Base-by-base conservation (phyloP, 2,888 invertebrate genomes). In the Scotopteryx bipunctaria region DNA sequence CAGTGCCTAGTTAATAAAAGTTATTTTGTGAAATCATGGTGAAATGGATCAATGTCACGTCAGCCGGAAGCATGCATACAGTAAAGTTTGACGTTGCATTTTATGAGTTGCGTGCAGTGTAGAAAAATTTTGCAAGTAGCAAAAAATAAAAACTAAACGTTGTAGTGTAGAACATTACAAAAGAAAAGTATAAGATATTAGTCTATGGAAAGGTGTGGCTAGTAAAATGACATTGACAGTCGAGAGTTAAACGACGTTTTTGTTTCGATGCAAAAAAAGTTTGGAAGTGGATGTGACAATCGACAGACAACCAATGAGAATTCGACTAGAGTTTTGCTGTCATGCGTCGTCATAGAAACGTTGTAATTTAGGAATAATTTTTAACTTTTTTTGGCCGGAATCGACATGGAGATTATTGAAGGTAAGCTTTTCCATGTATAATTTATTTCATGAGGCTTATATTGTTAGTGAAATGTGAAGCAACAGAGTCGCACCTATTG, bases 271-370 rank as follows among this genome's bases (percentile, higher is more conserved):
- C 0, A 25, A 9, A 19, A 19, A 19, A 1, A 19, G 6, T 2
- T n/a, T n/a, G n/a, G 6, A 19, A 19, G 5, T 19, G 19, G 19
- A 19, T 19, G 4, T 6, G 6, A 19, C n/a, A n/a, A n/a, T n/a
- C n/a, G n/a, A n/a, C 31, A 46, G n/a, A 42, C 41, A 59, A 27
- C 66, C 80, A 81, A 80, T 81, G 67, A 56, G 73, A 81, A 70
- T 76, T 64, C 58, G 65, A 75, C 70, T 76, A 48, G 73, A 77
- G 80, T 81, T 74, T 81, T 81, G 76, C 84, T 85, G 86, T 90
- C 90, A 90, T 89, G 89, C 78, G 90, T 90, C 82, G 90, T 84
- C 89, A 90, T 90, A 90, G 90, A 89, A 90, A 90, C 90, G 85
- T 71, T 67, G 72, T 78, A 76, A 73, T 83, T 85, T 85, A 83